Conservation (phyloP, 2,113 vertebrate genomes). For the Gymnocephalus cernua region DNA sequence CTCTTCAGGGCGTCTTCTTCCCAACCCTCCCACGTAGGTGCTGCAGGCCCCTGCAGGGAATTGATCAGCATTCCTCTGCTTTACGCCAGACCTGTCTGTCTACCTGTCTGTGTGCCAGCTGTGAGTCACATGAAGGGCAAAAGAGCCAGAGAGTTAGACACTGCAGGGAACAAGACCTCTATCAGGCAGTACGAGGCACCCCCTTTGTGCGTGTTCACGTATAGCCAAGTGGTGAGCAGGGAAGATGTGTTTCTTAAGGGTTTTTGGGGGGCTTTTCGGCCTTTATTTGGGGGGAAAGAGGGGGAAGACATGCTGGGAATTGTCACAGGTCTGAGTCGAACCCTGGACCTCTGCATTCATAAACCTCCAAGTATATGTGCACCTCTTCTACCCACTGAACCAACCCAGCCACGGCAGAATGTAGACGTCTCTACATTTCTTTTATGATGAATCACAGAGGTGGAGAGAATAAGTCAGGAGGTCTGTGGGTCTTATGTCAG, state of each 20-base stretch:
- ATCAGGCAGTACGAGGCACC: background rate
- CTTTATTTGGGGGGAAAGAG: too few relatives aligned
- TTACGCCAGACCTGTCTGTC: constrained; percentile 57
- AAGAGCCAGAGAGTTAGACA: constrained; percentile 50
- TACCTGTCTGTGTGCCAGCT: constrained; percentile 42
- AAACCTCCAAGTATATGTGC: too few relatives aligned
- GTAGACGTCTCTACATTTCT: background rate
- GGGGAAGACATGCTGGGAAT: too few relatives aligned
- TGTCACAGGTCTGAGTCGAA: too few relatives aligned
- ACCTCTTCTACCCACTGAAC: too few relatives aligned
- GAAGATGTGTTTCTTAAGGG: too few relatives aligned
- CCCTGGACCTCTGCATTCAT: too few relatives aligned
- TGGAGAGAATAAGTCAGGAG: background rate
- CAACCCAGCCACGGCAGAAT: too few relatives aligned
- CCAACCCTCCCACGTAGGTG: constrained; percentile 28
- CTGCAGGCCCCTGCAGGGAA: constrained; percentile 53
- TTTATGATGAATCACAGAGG: constrained; percentile 13
- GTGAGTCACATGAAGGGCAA: constrained; percentile 59
- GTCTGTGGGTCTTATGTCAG: background rate
- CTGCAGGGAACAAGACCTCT: constrained; percentile 47
- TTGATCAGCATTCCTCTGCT: constrained; percentile 61
- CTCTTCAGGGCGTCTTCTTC: constrained; percentile 45
- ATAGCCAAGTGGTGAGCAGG: background rate
- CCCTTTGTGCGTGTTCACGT: constrained; percentile 6
- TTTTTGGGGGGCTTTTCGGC: too few relatives aligned